A percentile compares a stretch with the other conserved stretches of the same genome.
Evolutionary conservation across 2,888 invertebrate genomes (phyloP).

Genomic region (Athalia cordata): DNA sequence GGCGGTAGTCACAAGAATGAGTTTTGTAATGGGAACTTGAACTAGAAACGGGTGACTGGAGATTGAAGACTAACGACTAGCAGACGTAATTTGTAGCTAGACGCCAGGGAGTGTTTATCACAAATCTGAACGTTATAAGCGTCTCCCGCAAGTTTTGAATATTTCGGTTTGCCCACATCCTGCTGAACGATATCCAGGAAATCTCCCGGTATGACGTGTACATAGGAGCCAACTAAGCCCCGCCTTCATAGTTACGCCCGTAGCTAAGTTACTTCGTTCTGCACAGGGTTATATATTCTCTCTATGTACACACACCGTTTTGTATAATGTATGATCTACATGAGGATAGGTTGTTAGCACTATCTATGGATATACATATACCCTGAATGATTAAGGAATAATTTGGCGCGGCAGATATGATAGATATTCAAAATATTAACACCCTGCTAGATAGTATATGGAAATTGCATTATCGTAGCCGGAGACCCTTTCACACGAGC

Average conservation of each 20-base stretch:
- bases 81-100: too few relatives aligned
- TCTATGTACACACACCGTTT: background rate
- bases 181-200: background rate
- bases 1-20: too few relatives aligned
- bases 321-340: background rate
- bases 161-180: too few relatives aligned
- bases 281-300: background rate
- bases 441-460: background rate
- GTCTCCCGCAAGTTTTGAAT: too few relatives aligned
- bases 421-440: conserved; percentile 11
- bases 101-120: too few relatives aligned
- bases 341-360: conserved; percentile 5
- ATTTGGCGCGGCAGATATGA: conserved; percentile 26
- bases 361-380: background rate
- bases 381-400: conserved; percentile 32
- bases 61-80: too few relatives aligned
- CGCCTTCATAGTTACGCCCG: conserved; percentile 30
- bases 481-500: background rate
- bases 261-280: conserved; percentile 32
- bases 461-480: too few relatives aligned
- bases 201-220: background rate
- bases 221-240: conserved; percentile 16
- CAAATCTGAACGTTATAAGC: too few relatives aligned
- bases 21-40: too few relatives aligned
- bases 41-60: too few relatives aligned